Evolutionary conservation across 2,113 vertebrate species (phyloP), one percentile per base, ranked within the genome.

Genomic region (Rhipidura dahli): DNA sequence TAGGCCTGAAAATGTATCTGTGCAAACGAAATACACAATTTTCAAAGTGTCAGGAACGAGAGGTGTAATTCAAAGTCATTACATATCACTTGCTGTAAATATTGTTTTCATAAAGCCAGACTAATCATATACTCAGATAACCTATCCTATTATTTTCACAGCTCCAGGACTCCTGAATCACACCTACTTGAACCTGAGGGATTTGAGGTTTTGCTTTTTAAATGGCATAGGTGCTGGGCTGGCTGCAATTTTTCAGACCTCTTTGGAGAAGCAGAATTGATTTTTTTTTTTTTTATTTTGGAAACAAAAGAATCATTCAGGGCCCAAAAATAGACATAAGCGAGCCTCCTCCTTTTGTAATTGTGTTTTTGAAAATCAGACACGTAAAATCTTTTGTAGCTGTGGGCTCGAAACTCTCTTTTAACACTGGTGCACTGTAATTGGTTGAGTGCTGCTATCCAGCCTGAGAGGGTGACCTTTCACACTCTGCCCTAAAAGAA

Each of bases 381-480:
- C 91, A 90, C 88, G 78, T 97, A 98, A 98, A 96, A 96, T 97
- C 98, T 98, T 98, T 98, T 98, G 98, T 97, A 97, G 95, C 95
- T 63, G 39, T 97, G 97, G 66, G 90, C 97, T 97, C n/a, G 23
- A 97, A 97, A 96, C 95, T 94, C 91, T 86, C 96, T 98, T 98
- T 98, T 97, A 98, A 98, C 97, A 97, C 98, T 97, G 97, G 98
- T 97, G 95, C 98, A 97, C 98, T 97, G 97, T 99, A 99, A 99
- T 99, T 99, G 98, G 98, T 97, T 97, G 98, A 98, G 98, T 98
- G 98, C 97, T 97, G 96, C 98, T 97, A 98, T 99, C 98, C 98
- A 98, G 98, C 98, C 98, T 98, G 98, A 99, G 98, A 98, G 98
- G 98, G 95, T 99, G 98, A 99, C 98, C 98, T 99, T 99, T 98